These are phyloP conservation scores for Muscicapa adusta DNA, from an alignment of 2,113 vertebrate species.

Conservation along the genomic window DNA sequence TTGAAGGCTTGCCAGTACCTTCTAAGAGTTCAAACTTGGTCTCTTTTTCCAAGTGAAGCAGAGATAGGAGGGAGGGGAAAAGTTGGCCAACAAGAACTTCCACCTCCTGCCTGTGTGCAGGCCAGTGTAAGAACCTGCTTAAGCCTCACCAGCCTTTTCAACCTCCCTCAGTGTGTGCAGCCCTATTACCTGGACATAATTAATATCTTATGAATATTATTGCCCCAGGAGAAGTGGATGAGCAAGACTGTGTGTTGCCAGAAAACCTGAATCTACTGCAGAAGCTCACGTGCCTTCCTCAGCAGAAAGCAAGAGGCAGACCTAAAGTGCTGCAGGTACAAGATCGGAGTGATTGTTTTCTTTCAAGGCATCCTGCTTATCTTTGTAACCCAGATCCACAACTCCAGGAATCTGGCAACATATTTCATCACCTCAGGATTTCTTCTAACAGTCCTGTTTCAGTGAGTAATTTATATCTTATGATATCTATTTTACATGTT, in stretches of 20 bases:
- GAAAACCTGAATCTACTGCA: background rate
- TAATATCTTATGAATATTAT: background rate
- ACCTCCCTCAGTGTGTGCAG: accelerated
- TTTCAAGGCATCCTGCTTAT: background rate
- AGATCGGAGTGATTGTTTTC: background rate
- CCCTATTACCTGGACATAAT: background rate
- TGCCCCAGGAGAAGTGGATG: background rate
- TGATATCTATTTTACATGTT: background rate
- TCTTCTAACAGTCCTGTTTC: background rate
- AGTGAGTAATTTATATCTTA: background rate
- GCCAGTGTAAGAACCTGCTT: background rate
- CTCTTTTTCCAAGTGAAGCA: background rate
- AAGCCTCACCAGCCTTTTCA: background rate
- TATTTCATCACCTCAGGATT: background rate
- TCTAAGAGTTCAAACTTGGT: background rate
- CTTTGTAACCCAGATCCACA: background rate
- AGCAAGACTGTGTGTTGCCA: background rate
- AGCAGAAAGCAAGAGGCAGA: background rate
- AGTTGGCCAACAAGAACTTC: background rate
- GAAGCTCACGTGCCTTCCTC: background rate
- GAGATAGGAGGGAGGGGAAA: background rate
- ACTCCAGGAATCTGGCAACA: background rate
- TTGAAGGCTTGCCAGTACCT: background rate
- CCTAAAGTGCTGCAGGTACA: background rate
- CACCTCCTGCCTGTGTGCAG: background rate